Conservation (phyloP, 2,888 invertebrate genomes). For the Seira ritae region DNA sequence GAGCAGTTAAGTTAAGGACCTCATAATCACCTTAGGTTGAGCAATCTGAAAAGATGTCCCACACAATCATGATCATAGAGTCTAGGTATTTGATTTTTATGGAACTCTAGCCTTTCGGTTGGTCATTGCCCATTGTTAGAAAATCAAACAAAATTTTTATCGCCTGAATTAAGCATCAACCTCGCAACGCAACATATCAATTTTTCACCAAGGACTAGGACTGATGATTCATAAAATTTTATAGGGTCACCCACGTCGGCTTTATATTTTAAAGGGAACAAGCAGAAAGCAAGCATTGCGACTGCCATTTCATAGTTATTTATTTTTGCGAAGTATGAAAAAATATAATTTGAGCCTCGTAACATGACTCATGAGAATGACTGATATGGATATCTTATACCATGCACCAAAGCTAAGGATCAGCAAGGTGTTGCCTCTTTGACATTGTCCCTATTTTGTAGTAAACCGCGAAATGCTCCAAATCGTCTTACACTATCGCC, state of each 20-base stretch:
- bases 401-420: too few relatives aligned
- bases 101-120: neutral
- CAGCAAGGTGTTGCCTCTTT: too few relatives aligned
- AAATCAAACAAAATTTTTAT: slow-evolving; percentile 21
- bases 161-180: slow-evolving; percentile 30
- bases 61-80: neutral
- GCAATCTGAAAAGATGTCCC: neutral
- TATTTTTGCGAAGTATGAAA: neutral
- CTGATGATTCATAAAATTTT: slow-evolving; percentile 45
- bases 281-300: too few relatives aligned
- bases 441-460: too few relatives aligned
- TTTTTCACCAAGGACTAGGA: slow-evolving; percentile 34
- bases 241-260: slow-evolving; percentile 48
- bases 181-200: slow-evolving; percentile 37
- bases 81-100: neutral
- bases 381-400: too few relatives aligned
- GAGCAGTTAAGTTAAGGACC: neutral
- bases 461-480: too few relatives aligned
- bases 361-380: too few relatives aligned
- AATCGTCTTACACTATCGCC: too few relatives aligned
- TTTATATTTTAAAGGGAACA: neutral
- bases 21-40: neutral
- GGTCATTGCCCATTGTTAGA: slow-evolving; percentile 30
- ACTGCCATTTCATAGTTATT: too few relatives aligned
- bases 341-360: too few relatives aligned